Percentiles rank a stretch among this genome's conserved stretches.
Evolutionary conservation across 2,797 vertebrate species (phyloP).

Genomic region (Brachyalestes nurse): DNA sequence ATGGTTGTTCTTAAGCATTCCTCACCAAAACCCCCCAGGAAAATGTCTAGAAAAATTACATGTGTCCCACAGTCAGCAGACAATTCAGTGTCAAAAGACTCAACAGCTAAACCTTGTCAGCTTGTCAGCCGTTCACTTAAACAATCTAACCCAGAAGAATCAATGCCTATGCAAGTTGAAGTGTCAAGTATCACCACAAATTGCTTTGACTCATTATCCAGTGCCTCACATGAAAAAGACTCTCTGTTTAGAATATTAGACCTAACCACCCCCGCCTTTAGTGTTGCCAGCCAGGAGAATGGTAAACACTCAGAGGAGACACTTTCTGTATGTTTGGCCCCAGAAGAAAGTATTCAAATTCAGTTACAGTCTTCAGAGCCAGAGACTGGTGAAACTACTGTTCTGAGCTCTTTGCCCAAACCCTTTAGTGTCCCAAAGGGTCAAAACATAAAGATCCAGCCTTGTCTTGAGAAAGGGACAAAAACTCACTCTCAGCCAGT

Average conservation of each 20-base stretch:
- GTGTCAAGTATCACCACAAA: slow-evolving; percentile 48
- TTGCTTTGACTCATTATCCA: slow-evolving; percentile 48
- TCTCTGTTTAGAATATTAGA: slow-evolving; percentile 35
- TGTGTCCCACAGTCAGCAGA: slow-evolving; percentile 50
- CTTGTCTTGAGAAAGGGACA: slow-evolving; percentile 35
- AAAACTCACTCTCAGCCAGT: slow-evolving; percentile 32
- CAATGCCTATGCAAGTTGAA: slow-evolving; percentile 56
- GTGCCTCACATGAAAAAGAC: slow-evolving; percentile 54
- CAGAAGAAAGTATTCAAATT: slow-evolving; percentile 39
- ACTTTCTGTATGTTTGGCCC: slow-evolving; percentile 22
- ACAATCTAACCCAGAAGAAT: slow-evolving; percentile 53
- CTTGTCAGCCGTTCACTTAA: slow-evolving; percentile 55
- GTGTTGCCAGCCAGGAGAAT: slow-evolving; percentile 39
- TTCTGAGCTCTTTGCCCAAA: slow-evolving; percentile 22
- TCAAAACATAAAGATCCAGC: slow-evolving; percentile 42
- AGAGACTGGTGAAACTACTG: slow-evolving; percentile 51
- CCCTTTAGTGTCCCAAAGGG: slow-evolving; percentile 22
- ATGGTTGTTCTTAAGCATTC: slow-evolving; percentile 84
- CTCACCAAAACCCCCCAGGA: slow-evolving; percentile 81
- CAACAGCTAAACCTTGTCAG: slow-evolving; percentile 39
- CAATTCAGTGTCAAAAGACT: slow-evolving; percentile 60
- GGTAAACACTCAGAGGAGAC: slow-evolving; percentile 36
- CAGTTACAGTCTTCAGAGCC: slow-evolving; percentile 43
- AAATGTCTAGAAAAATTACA: slow-evolving; percentile 79
- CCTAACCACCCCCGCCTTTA: slow-evolving; percentile 26